These are phyloP conservation scores for Diglossa cyanea DNA, from an alignment of 2,797 vertebrate species.

Conservation along the genomic window DNA sequence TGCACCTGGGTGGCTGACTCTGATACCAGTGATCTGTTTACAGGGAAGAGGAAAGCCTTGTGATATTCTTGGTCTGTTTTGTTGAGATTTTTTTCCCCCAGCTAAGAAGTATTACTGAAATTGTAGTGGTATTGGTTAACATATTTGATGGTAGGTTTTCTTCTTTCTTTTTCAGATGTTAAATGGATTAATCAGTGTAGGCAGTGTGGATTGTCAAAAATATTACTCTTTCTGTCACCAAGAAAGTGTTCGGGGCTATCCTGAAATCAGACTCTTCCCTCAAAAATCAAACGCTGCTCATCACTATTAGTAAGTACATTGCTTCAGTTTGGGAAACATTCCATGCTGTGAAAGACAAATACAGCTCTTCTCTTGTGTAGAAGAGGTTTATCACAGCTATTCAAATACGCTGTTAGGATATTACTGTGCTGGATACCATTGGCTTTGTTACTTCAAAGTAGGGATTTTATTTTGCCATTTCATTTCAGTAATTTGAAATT, in stretches of 20 bases:
- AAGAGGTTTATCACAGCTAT: not conserved
- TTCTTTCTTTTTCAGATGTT: conserved; percentile 78
- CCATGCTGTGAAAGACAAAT: not conserved
- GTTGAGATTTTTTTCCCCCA: not conserved
- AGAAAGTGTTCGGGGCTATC: conserved; percentile 87
- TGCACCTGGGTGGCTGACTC: not conserved
- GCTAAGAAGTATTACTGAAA: not conserved
- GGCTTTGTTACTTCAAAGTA: not conserved
- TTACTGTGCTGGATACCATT: not conserved
- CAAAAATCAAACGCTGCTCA: conserved; percentile 71
- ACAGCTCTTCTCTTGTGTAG: not conserved
- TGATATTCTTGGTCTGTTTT: not conserved
- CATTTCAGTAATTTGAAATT: not conserved
- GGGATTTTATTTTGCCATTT: not conserved
- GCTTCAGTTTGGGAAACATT: not conserved
- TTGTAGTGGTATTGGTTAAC: not conserved
- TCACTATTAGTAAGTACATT: conserved; percentile 79
- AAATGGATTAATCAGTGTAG: conserved; percentile 85
- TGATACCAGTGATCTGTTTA: not conserved
- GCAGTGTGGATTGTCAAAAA: conserved; percentile 91
- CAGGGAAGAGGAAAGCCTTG: not conserved
- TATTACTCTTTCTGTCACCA: conserved; percentile 87
- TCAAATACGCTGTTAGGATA: not conserved
- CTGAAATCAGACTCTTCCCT: conserved; percentile 89
- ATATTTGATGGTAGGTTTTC: not conserved